These are phyloP conservation scores for Varecia variegata DNA, from an alignment of 2,797 vertebrate genomes.

Conservation along the genomic window DNA sequence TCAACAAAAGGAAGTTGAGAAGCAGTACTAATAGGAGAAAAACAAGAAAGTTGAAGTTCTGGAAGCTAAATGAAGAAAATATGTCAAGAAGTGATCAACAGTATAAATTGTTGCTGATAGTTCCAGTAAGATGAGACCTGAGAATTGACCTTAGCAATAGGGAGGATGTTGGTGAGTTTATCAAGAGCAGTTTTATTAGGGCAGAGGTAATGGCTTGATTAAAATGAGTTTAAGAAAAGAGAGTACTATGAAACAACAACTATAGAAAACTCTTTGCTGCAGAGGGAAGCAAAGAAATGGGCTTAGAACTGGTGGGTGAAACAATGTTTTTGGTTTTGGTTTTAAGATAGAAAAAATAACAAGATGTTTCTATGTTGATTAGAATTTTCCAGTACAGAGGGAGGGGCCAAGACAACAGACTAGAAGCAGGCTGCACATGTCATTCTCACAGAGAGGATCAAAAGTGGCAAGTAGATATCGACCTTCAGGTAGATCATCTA, in stretches of 20 bases:
- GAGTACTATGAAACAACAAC: background rate
- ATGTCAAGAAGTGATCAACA: background rate
- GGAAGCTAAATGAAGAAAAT: background rate
- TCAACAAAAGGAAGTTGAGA: background rate
- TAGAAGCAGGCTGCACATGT: too few relatives aligned
- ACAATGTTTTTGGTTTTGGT: background rate
- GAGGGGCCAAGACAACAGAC: too few relatives aligned
- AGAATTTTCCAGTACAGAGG: background rate
- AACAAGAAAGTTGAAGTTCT: background rate
- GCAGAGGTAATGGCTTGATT: background rate
- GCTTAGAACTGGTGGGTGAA: background rate
- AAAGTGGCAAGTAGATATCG: too few relatives aligned
- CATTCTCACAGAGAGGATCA: too few relatives aligned
- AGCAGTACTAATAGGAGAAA: background rate
- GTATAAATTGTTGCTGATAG: background rate
- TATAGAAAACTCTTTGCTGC: background rate
- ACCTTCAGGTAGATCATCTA: too few relatives aligned
- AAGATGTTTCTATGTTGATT: background rate
- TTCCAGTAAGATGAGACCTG: background rate
- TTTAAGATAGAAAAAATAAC: background rate
- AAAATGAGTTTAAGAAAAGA: background rate
- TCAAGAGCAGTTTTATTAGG: background rate
- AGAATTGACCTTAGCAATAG: background rate
- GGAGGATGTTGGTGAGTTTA: background rate
- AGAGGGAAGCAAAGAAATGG: background rate